Evolutionary conservation across 2,888 invertebrate genomes (phyloP).

Genomic region (Pimpla rufipes): DNA sequence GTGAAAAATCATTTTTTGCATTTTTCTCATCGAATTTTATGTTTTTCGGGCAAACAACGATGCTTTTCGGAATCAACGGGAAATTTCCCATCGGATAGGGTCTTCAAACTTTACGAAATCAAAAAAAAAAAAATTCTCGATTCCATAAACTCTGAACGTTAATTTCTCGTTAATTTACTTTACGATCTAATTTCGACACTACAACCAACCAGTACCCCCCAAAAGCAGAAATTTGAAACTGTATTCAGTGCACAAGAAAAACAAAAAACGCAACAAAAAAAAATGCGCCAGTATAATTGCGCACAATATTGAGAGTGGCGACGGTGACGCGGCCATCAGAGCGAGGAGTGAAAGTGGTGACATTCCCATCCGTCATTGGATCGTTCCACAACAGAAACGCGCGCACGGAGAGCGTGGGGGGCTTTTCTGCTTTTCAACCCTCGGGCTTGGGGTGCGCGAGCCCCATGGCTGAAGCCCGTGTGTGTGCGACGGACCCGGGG

Average conservation of each 20-base stretch:
- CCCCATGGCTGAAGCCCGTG: constrained; percentile 76
- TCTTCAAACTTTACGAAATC: too few relatives aligned
- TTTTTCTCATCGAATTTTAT: too few relatives aligned
- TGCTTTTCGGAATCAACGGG: too few relatives aligned
- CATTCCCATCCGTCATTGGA: constrained; percentile 79
- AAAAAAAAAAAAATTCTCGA: too few relatives aligned
- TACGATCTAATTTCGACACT: too few relatives aligned
- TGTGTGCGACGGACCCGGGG: constrained; percentile 64
- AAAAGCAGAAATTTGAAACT: not conserved
- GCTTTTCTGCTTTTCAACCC: constrained; percentile 58
- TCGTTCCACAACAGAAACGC: constrained; percentile 74
- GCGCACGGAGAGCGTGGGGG: constrained; percentile 49
- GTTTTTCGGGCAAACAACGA: too few relatives aligned
- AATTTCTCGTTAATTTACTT: too few relatives aligned
- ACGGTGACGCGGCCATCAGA: constrained; percentile 38
- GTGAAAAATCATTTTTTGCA: too few relatives aligned
- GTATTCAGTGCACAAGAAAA: not conserved
- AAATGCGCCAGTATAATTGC: constrained; percentile 26
- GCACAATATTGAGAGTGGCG: constrained; percentile 55
- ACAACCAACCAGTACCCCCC: too few relatives aligned
- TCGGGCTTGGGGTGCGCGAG: constrained; percentile 21
- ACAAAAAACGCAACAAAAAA: too few relatives aligned
- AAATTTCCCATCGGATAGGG: too few relatives aligned
- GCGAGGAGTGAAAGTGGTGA: constrained; percentile 41
- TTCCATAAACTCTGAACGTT: too few relatives aligned